A percentile compares a stretch with the other conserved stretches of the same genome.
These are phyloP conservation scores for Homarus americanus DNA, from an alignment of 1,140 invertebrate genomes.

Conservation along the genomic window DNA sequence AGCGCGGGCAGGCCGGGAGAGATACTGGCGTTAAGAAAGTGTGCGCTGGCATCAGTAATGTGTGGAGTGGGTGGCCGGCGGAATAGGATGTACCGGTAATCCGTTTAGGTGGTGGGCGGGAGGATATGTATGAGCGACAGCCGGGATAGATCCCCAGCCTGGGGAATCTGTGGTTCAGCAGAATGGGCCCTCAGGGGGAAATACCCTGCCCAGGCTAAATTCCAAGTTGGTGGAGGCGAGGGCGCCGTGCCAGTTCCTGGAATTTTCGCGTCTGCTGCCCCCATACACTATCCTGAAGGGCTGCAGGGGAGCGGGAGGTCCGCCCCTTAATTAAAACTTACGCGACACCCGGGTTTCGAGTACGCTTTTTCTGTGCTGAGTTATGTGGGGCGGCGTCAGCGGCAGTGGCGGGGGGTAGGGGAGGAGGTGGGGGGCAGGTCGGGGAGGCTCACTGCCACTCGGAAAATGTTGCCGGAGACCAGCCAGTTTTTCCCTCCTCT, in stretches of 20 bases:
- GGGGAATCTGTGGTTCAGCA: not conserved
- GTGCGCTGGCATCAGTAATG: not conserved
- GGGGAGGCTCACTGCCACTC: not conserved
- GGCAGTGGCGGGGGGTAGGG: conserved; percentile 7
- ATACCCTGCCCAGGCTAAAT: not conserved
- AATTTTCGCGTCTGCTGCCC: not conserved
- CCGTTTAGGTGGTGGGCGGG: not conserved
- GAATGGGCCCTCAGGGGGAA: not conserved
- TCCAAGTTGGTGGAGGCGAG: not conserved
- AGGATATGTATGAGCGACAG: not conserved
- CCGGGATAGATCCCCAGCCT: not conserved
- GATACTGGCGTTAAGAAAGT: not conserved
- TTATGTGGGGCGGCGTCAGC: conserved; percentile 29
- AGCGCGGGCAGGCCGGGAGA: not conserved
- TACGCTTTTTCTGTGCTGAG: conserved; percentile 33
- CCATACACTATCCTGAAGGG: conserved; percentile 31
- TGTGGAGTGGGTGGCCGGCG: not conserved
- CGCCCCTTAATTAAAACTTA: conserved; percentile 64
- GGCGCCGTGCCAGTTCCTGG: not conserved
- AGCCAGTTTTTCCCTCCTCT: not conserved
- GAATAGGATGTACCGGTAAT: not conserved
- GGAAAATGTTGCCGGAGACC: conserved; percentile 3
- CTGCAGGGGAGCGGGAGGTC: conserved; percentile 26
- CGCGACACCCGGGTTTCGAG: conserved; percentile 52
- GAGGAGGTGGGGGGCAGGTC: not conserved